Evolutionary conservation across 2,888 invertebrate genomes (phyloP).

Genomic region (Aphrophora alni): DNA sequence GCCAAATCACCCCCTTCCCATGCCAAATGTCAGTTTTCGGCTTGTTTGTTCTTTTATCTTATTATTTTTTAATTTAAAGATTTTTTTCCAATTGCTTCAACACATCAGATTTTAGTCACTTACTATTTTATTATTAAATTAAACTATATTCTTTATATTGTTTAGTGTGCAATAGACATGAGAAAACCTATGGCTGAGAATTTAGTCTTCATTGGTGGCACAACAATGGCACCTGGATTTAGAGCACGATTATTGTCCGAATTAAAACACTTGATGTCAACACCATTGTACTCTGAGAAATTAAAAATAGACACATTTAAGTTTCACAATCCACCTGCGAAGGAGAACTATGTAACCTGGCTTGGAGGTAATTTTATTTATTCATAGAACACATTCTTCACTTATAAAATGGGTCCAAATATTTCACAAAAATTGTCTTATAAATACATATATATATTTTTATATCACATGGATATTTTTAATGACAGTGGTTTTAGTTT

Average conservation of each 20-base stretch:
- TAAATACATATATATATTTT: not conserved
- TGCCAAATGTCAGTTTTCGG: no score
- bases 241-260: slow-evolving; percentile 80
- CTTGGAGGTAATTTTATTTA: slow-evolving; percentile 68
- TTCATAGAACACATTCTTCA: no score
- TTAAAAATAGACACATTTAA: slow-evolving; percentile 72
- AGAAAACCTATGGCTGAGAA: slow-evolving; percentile 79
- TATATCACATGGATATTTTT: no score
- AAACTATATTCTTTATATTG: not conserved
- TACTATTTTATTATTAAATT: no score
- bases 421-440: no score
- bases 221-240: slow-evolving; percentile 83
- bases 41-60: no score
- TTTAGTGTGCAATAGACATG: slow-evolving; percentile 81
- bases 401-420: no score
- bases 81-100: no score
- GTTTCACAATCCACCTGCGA: slow-evolving; percentile 81
- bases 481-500: not conserved
- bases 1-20: no score
- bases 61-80: no score
- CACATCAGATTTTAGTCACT: no score
- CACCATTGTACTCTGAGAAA: slow-evolving; percentile 67
- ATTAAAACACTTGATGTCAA: slow-evolving; percentile 69
- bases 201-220: slow-evolving; percentile 87
- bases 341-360: slow-evolving; percentile 87